phyloP scores from a whole-genome alignment of 2,113 vertebrate species.

The Trochalopteron elliotii region DNA sequence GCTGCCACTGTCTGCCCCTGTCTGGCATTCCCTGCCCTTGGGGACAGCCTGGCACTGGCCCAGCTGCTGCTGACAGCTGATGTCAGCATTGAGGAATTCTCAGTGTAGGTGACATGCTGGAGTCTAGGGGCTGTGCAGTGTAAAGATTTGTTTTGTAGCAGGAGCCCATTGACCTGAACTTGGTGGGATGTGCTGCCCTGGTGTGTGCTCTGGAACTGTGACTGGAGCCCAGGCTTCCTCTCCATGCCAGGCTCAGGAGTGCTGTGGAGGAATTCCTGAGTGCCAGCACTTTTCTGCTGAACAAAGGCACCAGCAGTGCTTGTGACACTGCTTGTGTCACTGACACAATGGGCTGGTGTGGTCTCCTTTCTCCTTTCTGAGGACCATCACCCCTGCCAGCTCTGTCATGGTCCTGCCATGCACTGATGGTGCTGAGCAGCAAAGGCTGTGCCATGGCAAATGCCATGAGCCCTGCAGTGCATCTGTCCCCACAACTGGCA shows the following conservation, averaged over 20 bases:
- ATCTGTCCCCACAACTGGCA: not conserved
- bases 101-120: not conserved
- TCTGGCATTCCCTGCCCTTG: not conserved
- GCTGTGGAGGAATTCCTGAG: not conserved
- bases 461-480: not conserved
- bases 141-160: not conserved
- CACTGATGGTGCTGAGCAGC: not conserved
- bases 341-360: not conserved
- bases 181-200: not conserved
- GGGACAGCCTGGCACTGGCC: not conserved
- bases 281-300: not conserved
- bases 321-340: not conserved
- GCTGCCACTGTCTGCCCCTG: not conserved
- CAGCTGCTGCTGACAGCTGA: not conserved
- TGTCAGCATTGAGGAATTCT: fast-evolving
- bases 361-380: not conserved
- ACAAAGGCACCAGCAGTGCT: not conserved
- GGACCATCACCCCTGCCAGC: not conserved
- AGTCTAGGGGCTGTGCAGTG: not conserved
- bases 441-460: not conserved
- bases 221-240: not conserved
- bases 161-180: not conserved
- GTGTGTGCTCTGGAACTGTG: not conserved
- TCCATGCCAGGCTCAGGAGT: not conserved
- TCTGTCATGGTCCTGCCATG: not conserved